A percentile compares a stretch with the other conserved stretches of the same genome.
Conservation (phyloP, 2,888 invertebrate species). For the Labia minor region DNA sequence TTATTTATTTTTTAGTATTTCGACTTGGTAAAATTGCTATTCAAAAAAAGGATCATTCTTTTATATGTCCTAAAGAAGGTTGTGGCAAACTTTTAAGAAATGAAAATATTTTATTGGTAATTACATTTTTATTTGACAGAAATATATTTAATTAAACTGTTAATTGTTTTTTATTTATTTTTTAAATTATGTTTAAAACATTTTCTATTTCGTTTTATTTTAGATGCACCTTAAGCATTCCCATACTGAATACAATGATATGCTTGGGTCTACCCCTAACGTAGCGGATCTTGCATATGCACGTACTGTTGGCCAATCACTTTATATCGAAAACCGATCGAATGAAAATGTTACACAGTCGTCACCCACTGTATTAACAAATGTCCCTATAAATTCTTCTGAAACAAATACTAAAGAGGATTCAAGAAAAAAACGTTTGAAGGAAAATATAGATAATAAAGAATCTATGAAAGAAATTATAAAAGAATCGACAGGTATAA, state of each 20-base stretch:
- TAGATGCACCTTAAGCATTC: conserved; percentile 90
- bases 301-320: conserved; percentile 53
- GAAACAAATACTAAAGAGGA: not conserved
- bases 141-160: not conserved
- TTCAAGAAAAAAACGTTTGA: not conserved
- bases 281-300: conserved; percentile 77
- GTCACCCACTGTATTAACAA: not conserved
- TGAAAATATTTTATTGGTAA: conserved; percentile 65
- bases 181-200: too few species aligned
- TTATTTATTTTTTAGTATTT: not conserved
- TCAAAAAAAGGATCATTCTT: conserved; percentile 37
- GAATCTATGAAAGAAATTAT: not conserved
- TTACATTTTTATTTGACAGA: conserved; percentile 19
- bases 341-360: conserved; percentile 26
- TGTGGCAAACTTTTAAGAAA: conserved; percentile 85
- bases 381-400: not conserved
- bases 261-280: conserved; percentile 70
- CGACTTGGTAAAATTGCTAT: conserved; percentile 14
- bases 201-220: not conserved
- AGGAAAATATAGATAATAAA: not conserved
- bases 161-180: not conserved
- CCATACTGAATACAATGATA: conserved; percentile 67
- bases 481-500: conserved; percentile 36
- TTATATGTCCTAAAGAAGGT: conserved; percentile 64
- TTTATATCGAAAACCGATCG: conserved; percentile 34